Base-by-base conservation (phyloP, 2,888 invertebrate genomes). In the Andrena fulva region DNA sequence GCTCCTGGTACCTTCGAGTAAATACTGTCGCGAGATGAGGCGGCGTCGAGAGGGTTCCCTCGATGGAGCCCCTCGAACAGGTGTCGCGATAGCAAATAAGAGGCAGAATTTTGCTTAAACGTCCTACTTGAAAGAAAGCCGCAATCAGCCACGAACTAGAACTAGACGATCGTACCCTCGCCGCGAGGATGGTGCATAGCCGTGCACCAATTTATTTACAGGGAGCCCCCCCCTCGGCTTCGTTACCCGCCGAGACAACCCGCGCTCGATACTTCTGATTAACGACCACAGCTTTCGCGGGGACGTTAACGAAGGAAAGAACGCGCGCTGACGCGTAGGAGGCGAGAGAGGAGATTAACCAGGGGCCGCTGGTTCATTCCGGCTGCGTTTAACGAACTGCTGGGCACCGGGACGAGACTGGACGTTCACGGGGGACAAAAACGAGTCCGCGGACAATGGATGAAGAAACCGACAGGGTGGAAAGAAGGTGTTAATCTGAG, bases 401-500 rank as follows among this genome's bases (percentile, higher is more conserved):
- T 24, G 60, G 48, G 3, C 31, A 8, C 27, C 42, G 2, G 20
- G 42, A 20, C n/a, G n/a, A 12, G 42, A 2, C 29, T 7, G 27
- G 12, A 1, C 27, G 35, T 78, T 10, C 52, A 10, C 50, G 10
- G 42, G n/a, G 1, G 35, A 31, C 29, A 66, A 77, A 70, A 70
- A 66, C 31, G 7, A 20, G 60, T 8, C 7, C 52, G 20, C 24
- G 62, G 27, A 52, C 59, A 69, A 81, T 66, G 42, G 20, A 5
- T 27, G 59, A 63, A 59, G 75, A 52, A 59, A 16, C 3, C 50
- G 35, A 54, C 24, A 16, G 42, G 48, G 2, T 27, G 2, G 16
- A 29, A 63, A 71, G 79, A 31, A 85, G 66, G 16, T 80, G 63
- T 67, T 82, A 64, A 85, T 85, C 72, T 27, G 69, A 79, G 72